Conservation (phyloP, 2,888 invertebrate species). For the Luffia ferchaultella region DNA sequence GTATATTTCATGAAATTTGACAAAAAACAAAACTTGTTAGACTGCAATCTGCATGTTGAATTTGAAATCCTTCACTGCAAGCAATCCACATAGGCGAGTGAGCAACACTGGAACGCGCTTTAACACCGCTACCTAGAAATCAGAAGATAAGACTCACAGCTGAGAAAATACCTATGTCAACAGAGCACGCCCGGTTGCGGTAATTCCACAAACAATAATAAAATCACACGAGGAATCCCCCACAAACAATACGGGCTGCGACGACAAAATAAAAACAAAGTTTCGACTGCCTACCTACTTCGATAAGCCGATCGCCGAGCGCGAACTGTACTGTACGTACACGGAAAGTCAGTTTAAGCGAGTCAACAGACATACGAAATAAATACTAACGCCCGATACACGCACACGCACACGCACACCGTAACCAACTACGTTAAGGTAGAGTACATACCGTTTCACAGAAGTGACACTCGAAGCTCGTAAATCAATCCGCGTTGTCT, state of each 20-base stretch:
- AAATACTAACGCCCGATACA: not conserved
- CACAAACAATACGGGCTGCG: conserved; percentile 26
- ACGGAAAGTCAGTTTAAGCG: no score
- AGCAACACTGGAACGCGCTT: conserved; percentile 24
- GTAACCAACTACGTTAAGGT: no score
- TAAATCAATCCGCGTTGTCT: conserved; percentile 36
- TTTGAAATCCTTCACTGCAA: not conserved
- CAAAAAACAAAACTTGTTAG: no score
- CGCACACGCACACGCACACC: not conserved
- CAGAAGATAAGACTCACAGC: no score
- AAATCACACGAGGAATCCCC: conserved; percentile 31
- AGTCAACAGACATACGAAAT: not conserved
- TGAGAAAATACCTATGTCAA: conserved; percentile 40
- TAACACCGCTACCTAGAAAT: conserved; percentile 51
- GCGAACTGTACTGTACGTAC: no score
- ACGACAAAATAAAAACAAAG: conserved; percentile 27
- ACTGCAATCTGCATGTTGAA: no score
- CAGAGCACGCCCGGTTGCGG: conserved; percentile 38
- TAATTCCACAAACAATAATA: conserved; percentile 36
- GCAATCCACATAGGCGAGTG: not conserved
- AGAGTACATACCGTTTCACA: conserved; percentile 45
- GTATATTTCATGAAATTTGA: no score
- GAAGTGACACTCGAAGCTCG: conserved; percentile 18
- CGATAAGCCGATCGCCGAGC: no score
- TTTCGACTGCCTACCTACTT: not conserved